Conservation (phyloP, 2,797 vertebrate genomes). For the Uromys caudimaculatus region DNA sequence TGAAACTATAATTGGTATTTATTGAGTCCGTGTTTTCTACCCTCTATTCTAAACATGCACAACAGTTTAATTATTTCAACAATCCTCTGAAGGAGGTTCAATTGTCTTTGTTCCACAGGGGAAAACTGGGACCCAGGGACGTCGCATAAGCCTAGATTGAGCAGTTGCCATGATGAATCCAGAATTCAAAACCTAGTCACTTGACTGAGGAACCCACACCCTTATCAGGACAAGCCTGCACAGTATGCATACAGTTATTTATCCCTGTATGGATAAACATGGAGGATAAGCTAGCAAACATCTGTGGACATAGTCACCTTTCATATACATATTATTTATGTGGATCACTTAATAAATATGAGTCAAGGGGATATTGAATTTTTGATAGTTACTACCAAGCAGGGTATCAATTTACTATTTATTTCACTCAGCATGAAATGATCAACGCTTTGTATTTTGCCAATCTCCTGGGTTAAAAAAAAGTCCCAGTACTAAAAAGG, state of each 20-base stretch:
- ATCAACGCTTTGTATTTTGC: background rate
- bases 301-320: background rate
- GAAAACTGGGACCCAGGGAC: constrained; percentile 36
- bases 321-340: background rate
- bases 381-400: constrained; percentile 35
- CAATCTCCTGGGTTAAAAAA: constrained; percentile 21
- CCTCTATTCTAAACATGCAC: constrained; percentile 1
- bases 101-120: background rate
- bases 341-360: background rate
- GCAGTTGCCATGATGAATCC: background rate
- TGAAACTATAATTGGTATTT: constrained; percentile 1
- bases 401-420: constrained; percentile 9
- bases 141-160: background rate
- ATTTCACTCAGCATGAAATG: constrained; percentile 1
- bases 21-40: constrained; percentile 14
- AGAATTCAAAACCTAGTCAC: background rate
- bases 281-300: background rate
- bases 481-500: background rate
- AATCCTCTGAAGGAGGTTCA: background rate
- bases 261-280: background rate
- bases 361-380: constrained; percentile 19
- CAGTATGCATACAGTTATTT: background rate
- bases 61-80: background rate
- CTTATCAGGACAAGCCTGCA: background rate
- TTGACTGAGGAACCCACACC: background rate